phyloP scores from a whole-genome alignment of 2,797 vertebrate species.

The Apodemus agrarius region DNA sequence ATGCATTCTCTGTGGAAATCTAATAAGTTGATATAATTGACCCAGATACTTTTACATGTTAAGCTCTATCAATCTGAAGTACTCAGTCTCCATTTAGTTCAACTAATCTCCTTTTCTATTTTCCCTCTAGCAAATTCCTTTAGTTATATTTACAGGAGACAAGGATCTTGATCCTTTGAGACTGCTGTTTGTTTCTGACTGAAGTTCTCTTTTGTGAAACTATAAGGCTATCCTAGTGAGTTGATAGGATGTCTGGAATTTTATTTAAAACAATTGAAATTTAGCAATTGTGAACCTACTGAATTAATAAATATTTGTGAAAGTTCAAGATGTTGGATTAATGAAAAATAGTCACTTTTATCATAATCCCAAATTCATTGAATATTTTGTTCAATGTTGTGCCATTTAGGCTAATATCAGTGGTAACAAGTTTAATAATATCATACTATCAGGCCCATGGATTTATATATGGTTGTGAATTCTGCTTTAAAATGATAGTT shows the following conservation, averaged over 20 bases:
- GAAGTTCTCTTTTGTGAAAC: slow-evolving; percentile 40
- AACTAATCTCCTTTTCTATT: background rate
- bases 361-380: background rate
- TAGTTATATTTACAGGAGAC: slow-evolving; percentile 50
- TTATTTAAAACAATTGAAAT: slow-evolving; percentile 52
- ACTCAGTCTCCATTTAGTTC: slow-evolving; percentile 16
- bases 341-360: slow-evolving; percentile 15
- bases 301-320: background rate
- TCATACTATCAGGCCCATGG: background rate
- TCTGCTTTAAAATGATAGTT: background rate
- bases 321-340: slow-evolving; percentile 13
- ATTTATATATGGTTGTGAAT: slow-evolving; percentile 30
- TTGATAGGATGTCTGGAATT: background rate
- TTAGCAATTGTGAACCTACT: slow-evolving; percentile 35
- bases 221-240: background rate
- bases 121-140: background rate
- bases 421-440: slow-evolving; percentile 21
- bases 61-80: slow-evolving; percentile 22
- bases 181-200: slow-evolving; percentile 39
- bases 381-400: background rate
- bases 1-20: background rate
- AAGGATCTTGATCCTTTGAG: background rate
- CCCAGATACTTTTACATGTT: background rate
- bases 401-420: background rate
- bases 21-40: background rate